Evolutionary conservation across 2,113 vertebrate genomes (phyloP).

Genomic region (Protobothrops flavoviridis): DNA sequence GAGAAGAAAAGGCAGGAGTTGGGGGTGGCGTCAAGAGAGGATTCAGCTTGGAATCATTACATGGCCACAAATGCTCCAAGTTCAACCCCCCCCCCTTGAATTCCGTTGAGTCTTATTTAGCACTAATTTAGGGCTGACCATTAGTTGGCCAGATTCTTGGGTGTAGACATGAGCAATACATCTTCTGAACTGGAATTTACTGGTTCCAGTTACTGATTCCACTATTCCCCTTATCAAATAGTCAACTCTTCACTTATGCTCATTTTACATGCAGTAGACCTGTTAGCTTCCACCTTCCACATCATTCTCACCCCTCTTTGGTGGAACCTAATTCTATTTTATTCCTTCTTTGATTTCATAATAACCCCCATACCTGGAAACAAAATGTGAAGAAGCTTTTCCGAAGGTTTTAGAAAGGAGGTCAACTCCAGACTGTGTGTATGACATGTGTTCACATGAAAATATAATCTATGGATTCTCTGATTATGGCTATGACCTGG

Average conservation of each 20-base stretch:
- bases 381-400: neutral
- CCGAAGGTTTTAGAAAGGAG: neutral
- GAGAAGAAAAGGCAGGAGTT: too few species aligned
- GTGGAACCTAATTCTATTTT: neutral
- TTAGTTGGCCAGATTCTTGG: too few species aligned
- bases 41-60: too few species aligned
- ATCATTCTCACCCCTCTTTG: neutral
- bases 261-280: too few species aligned
- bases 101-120: too few species aligned
- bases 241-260: neutral
- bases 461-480: neutral
- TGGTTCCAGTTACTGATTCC: too few species aligned
- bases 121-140: too few species aligned
- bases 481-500: neutral
- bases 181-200: too few species aligned
- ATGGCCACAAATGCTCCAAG: too few species aligned
- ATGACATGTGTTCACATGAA: neutral
- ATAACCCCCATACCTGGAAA: neutral
- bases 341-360: neutral
- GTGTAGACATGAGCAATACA: too few species aligned
- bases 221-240: neutral
- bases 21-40: too few species aligned
- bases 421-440: neutral
- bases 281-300: neutral
- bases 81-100: too few species aligned